Base-by-base conservation (phyloP, 2,888 invertebrate genomes). In the Chironomus tentans region DNA sequence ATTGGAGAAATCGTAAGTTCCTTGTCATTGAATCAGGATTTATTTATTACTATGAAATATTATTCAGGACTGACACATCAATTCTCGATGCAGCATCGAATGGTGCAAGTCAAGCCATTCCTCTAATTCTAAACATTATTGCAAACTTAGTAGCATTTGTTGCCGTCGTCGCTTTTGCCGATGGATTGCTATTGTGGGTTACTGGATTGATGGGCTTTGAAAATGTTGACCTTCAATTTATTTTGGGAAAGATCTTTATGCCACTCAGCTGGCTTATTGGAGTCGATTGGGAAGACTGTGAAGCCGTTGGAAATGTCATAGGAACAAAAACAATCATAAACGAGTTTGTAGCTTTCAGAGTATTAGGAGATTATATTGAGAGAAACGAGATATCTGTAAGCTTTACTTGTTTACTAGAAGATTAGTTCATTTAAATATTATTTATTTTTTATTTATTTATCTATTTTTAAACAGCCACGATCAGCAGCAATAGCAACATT, bases 121-220 rank as follows among this genome's bases (percentile, higher is more conserved):
- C 89, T 0, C 86, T 98, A 2, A 89, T 97, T 12, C 86, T 93
- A 7, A 94, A 94, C 79, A 95, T 98, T 78, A 88, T 93, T 4
- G 95, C 97, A 10, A 97, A 97, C 80, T 87, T 98, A 13, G 91
- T 98, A 0, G 95, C 97, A 0, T 97, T 97, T 81, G 89, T 98
- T 0, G 90, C 97, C 0, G 89, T 95, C 78, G 87, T 98, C 3
- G 89, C 93, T 1, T 94, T 98, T 81, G 79, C 95, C 0, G 95
- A 98, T 83, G 90, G 90, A 0, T 80, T 94, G 0, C 84, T 97
- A 6, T 87, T 87, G 2, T 98, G 95, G 92, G 84, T 92, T 75
- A 96, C 95, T 0, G 85, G 84, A 0, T 83, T 97, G 77, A 88
- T 96, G 13, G 96, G 96, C 50, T 82, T 87, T 77, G 86, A 87